Evolutionary conservation across 2,113 vertebrate species (phyloP).

Genomic region (Nothocercus nigrocapillus): DNA sequence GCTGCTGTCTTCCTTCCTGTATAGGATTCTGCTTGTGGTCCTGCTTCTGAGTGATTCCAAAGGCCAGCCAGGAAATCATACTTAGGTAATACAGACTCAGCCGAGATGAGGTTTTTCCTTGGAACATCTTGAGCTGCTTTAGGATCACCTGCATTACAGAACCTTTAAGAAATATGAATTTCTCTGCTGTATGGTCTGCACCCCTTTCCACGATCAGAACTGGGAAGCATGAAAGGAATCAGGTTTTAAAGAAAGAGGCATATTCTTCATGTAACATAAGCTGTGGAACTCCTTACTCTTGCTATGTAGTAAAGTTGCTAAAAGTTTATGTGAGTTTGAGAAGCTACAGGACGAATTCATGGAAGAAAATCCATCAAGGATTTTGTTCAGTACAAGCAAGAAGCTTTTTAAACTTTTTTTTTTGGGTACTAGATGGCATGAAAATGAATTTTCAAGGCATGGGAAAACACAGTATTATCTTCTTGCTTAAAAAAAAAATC

Average conservation of each 20-base stretch:
- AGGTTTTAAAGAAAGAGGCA: not conserved
- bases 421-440: no score
- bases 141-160: not conserved
- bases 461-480: not conserved
- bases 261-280: fast-evolving
- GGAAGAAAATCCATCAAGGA: not conserved
- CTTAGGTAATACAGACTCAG: not conserved
- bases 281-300: not conserved
- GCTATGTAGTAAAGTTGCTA: not conserved
- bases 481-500: not conserved
- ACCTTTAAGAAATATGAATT: not conserved
- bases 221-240: not conserved
- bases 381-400: not conserved
- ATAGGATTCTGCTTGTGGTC: not conserved
- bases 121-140: not conserved
- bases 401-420: no score
- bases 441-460: no score
- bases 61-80: not conserved
- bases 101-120: not conserved
- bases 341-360: not conserved
- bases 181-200: not conserved
- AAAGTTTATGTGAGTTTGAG: not conserved
- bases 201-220: not conserved
- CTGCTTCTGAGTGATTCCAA: not conserved
- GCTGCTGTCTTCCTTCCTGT: not conserved